Conservation (phyloP, 30 jellyfish, hydroid and myxozoan genomes). For the Hydra vulgaris region DNA sequence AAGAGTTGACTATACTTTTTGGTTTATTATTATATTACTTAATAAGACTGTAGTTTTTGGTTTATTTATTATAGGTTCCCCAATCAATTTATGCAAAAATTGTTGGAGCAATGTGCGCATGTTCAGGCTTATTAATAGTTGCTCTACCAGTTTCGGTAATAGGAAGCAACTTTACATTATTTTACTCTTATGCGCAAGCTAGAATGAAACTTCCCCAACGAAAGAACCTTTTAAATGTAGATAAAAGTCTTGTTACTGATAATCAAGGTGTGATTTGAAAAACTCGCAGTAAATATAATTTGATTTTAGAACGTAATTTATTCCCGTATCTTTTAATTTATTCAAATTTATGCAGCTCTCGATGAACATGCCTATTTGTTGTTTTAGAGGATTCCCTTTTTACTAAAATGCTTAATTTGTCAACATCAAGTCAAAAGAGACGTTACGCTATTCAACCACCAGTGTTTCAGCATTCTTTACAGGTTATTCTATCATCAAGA, state of each 20-base stretch:
- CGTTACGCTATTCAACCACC: not conserved
- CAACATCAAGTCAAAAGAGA: not conserved
- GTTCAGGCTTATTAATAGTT: slow-evolving; percentile 85
- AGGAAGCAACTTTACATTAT: slow-evolving; percentile 90
- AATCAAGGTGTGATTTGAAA: no score
- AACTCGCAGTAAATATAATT: not conserved
- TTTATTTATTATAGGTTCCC: slow-evolving; percentile 32
- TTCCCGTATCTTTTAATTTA: no score
- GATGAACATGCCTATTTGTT: no score
- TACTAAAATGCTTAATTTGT: not conserved
- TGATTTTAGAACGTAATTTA: no score
- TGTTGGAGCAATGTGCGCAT: slow-evolving; percentile 85
- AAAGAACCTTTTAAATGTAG: slow-evolving; percentile 65
- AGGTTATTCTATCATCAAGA: no score
- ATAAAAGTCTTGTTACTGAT: slow-evolving; percentile 48
- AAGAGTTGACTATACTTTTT: no score
- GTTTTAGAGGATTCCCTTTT: not conserved
- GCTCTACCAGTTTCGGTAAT: slow-evolving; percentile 96
- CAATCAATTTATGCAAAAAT: slow-evolving; percentile 62
- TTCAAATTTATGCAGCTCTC: not conserved
- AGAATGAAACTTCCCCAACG: slow-evolving; percentile 84
- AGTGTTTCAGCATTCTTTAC: not conserved
- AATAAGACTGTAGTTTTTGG: no score
- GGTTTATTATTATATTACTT: no score
- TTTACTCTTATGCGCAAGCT: slow-evolving; percentile 96